Conservation (phyloP, 2,888 invertebrate species). For the Oasisia sp. region DNA sequence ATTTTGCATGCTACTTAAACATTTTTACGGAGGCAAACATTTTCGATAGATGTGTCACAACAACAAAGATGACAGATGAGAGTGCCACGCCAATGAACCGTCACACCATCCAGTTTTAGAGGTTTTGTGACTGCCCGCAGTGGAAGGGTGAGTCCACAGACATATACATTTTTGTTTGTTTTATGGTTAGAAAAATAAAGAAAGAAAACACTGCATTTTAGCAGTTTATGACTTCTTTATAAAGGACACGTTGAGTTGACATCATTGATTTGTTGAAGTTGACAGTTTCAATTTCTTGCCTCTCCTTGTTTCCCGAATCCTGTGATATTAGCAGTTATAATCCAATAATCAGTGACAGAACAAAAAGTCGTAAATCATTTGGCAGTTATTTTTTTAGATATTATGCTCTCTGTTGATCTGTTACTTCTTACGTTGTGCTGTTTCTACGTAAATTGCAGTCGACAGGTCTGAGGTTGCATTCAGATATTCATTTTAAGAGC, state of each 20-base stretch:
- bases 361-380: too few relatives aligned
- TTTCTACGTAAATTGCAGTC: too few relatives aligned
- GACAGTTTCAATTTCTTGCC: too few relatives aligned
- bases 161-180: neutral
- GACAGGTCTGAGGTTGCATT: too few relatives aligned
- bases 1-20: neutral
- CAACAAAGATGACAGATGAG: slow-evolving; percentile 9
- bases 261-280: too few relatives aligned
- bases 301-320: too few relatives aligned
- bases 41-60: slow-evolving; percentile 1
- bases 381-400: too few relatives aligned
- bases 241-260: neutral
- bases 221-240: neutral
- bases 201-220: neutral
- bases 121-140: neutral
- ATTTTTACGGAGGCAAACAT: neutral
- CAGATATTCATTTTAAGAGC: too few relatives aligned
- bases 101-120: neutral
- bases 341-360: too few relatives aligned
- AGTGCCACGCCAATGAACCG: neutral
- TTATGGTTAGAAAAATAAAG: neutral
- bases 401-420: too few relatives aligned
- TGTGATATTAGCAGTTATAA: too few relatives aligned
- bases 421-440: too few relatives aligned
- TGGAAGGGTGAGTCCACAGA: neutral